Percentiles rank a stretch among this genome's conserved stretches.
Evolutionary conservation across 2,888 invertebrate species (phyloP).

Genomic region (Steinernema carpocapsae): DNA sequence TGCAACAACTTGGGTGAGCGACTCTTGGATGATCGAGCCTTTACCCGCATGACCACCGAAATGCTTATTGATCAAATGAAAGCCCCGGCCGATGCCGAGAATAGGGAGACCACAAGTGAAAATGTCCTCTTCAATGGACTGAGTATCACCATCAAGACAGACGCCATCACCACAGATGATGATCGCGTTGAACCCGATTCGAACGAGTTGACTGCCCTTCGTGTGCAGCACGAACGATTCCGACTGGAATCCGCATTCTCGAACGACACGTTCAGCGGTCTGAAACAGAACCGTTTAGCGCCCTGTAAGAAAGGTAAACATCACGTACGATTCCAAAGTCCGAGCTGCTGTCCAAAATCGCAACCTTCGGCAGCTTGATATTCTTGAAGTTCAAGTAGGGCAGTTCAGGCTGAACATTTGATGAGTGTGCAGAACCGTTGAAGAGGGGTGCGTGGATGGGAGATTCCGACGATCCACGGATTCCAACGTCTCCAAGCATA

Average conservation of each 20-base stretch:
- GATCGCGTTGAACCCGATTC: slow-evolving; percentile 75
- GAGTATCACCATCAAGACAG: slow-evolving; percentile 92
- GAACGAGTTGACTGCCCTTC: slow-evolving; percentile 51
- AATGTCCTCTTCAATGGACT: slow-evolving; percentile 89
- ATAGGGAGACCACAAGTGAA: slow-evolving; percentile 94
- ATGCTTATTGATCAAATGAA: slow-evolving; percentile 98
- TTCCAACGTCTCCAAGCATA: not conserved
- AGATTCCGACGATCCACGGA: not conserved
- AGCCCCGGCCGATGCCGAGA: slow-evolving; percentile 95
- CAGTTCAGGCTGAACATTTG: too few species aligned
- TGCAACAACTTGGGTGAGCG: slow-evolving; percentile 78
- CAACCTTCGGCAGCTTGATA: slow-evolving; percentile 73
- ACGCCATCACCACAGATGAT: slow-evolving; percentile 97
- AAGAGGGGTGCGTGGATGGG: not conserved
- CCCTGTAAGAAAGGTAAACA: too few species aligned
- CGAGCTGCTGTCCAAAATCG: slow-evolving; percentile 95
- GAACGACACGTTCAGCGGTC: slow-evolving; percentile 85
- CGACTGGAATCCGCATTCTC: slow-evolving; percentile 89
- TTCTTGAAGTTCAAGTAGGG: not conserved
- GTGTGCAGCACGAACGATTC: slow-evolving; percentile 75
- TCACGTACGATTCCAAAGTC: slow-evolving; percentile 87
- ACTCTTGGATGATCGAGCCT: slow-evolving; percentile 49
- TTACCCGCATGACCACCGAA: slow-evolving; percentile 89
- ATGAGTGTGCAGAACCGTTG: not conserved
- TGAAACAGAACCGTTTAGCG: too few species aligned